phyloP scores from a whole-genome alignment of 2,797 vertebrate species.

The Chelon labrosus region DNA sequence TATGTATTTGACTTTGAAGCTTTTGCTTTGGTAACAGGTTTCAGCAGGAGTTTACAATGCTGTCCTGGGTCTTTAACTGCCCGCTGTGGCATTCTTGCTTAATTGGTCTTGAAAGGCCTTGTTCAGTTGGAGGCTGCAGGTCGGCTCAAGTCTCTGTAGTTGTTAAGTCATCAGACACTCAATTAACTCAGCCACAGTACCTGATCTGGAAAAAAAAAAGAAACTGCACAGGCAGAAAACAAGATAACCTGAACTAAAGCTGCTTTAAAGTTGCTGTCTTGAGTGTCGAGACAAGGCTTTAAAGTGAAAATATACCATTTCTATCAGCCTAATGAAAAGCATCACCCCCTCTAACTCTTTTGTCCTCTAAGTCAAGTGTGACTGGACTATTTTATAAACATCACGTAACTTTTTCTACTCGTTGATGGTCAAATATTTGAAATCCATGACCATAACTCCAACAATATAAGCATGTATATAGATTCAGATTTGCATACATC shows the following conservation, averaged over 20 bases:
- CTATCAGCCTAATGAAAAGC: neutral
- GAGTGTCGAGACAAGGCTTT: slow-evolving; percentile 1
- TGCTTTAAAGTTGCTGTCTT: slow-evolving; percentile 25
- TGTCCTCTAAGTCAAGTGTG: neutral
- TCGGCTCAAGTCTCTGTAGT: slow-evolving; percentile 56
- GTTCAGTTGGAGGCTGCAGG: slow-evolving; percentile 48
- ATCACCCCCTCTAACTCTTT: too few relatives aligned
- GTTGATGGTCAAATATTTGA: too few relatives aligned
- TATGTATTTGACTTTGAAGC: slow-evolving; percentile 19
- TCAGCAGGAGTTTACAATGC: slow-evolving; percentile 41
- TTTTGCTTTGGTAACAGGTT: slow-evolving; percentile 34
- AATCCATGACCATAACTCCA: too few relatives aligned
- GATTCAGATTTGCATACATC: neutral
- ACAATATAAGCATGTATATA: too few relatives aligned
- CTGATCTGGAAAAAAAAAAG: slow-evolving; percentile 12
- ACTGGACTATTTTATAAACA: too few relatives aligned
- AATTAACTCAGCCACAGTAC: slow-evolving; percentile 60
- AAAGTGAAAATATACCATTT: slow-evolving; percentile 17
- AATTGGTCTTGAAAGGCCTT: slow-evolving; percentile 76
- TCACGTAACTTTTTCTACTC: too few relatives aligned
- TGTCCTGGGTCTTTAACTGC: slow-evolving; percentile 35
- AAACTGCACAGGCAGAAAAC: slow-evolving; percentile 23
- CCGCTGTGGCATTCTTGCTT: slow-evolving; percentile 53
- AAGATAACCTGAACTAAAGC: slow-evolving; percentile 24
- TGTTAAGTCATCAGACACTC: slow-evolving; percentile 65